Conservation (phyloP, 2,888 invertebrate genomes). For the Danaus chrysippus region DNA sequence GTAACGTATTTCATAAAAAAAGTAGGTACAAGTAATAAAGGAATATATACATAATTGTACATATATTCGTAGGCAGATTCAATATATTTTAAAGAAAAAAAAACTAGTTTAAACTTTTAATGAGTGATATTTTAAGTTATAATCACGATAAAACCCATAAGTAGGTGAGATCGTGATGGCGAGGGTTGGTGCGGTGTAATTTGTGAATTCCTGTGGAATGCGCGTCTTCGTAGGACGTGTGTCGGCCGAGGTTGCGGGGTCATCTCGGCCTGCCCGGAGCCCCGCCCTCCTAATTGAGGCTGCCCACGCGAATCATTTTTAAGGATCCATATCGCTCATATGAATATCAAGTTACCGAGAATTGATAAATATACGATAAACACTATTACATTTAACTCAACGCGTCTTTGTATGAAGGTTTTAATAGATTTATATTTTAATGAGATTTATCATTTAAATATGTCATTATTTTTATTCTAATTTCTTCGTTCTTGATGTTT, state of each 20-base stretch:
- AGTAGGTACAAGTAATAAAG: no score
- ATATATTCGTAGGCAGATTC: no score
- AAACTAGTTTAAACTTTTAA: background rate
- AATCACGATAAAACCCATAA: slow-evolving; percentile 32
- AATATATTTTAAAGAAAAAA: no score
- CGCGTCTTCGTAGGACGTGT: slow-evolving; percentile 32
- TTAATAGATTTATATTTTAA: background rate
- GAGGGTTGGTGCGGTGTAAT: slow-evolving; percentile 43
- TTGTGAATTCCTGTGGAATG: slow-evolving; percentile 53
- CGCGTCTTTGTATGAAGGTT: background rate
- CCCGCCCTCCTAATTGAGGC: slow-evolving; percentile 77
- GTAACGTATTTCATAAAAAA: no score
- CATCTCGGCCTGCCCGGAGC: slow-evolving; percentile 63
- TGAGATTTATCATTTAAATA: background rate
- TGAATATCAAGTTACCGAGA: background rate
- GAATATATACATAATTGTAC: no score
- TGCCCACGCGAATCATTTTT: slow-evolving; percentile 78
- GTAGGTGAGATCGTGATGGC: slow-evolving; percentile 53
- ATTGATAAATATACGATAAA: background rate
- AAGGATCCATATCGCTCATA: slow-evolving; percentile 46
- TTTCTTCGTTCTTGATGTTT: background rate
- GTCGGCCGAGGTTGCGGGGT: slow-evolving; percentile 57
- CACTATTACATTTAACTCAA: background rate
- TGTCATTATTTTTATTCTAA: background rate
- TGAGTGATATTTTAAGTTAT: background rate